Evolutionary conservation across 2,113 vertebrate species (phyloP).

Genomic region (Glaucomys volans): DNA sequence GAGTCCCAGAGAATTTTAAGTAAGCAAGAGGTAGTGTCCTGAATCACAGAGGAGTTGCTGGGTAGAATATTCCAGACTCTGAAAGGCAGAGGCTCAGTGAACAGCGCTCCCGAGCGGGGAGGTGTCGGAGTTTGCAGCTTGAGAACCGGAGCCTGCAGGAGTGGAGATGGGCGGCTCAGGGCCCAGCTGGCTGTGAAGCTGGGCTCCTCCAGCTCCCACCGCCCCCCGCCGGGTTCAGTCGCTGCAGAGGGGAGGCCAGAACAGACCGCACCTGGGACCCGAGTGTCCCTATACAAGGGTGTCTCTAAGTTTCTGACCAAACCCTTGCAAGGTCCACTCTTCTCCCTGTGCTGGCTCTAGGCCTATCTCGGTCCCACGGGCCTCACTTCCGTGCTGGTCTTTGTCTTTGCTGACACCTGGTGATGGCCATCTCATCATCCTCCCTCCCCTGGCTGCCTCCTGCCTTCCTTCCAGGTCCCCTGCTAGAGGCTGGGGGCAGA

Average conservation of each 20-base stretch:
- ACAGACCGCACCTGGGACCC: rapidly evolving
- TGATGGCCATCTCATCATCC: not conserved
- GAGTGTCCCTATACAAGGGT: rapidly evolving
- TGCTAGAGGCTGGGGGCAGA: not conserved
- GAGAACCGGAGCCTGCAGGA: not conserved
- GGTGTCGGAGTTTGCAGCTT: not conserved
- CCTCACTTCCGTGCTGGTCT: not conserved
- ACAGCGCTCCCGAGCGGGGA: not conserved
- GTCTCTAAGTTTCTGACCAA: not conserved
- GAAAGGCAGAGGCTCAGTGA: not conserved
- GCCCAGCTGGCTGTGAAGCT: not conserved
- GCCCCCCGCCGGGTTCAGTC: rapidly evolving
- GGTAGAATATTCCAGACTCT: constrained; percentile 4
- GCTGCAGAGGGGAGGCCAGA: rapidly evolving
- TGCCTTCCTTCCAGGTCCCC: not conserved
- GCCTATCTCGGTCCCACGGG: not conserved
- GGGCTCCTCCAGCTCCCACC: not conserved
- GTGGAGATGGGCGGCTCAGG: not conserved
- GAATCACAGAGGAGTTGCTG: not conserved
- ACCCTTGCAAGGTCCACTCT: rapidly evolving
- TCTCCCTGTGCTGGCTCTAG: not conserved
- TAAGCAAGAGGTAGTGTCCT: not conserved
- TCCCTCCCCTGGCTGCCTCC: not conserved
- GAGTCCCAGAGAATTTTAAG: not conserved
- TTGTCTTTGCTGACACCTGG: not conserved